A percentile compares a stretch with the other conserved stretches of the same genome.
phyloP scores from a whole-genome alignment of 2,888 invertebrate species.

The Acronicta leporina region DNA sequence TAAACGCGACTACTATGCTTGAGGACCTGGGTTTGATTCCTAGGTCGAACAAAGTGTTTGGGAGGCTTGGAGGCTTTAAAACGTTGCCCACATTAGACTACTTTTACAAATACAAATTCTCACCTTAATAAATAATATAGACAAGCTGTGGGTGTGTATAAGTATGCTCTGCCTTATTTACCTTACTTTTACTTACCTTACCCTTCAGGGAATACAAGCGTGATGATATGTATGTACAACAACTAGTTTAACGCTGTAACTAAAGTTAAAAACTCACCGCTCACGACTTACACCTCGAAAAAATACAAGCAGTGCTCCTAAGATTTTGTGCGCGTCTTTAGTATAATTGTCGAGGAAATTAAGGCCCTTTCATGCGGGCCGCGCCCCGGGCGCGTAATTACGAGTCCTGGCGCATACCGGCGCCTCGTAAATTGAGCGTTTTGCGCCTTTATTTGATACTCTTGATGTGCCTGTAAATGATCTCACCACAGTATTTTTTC shows the following conservation, averaged over 20 bases:
- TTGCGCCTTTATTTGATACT: slow-evolving; percentile 46
- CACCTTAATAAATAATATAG: too few species aligned
- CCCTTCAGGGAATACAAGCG: too few species aligned
- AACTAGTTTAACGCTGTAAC: not conserved
- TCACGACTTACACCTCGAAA: slow-evolving; percentile 30
- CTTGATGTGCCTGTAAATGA: slow-evolving; percentile 35
- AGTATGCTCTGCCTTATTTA: too few species aligned
- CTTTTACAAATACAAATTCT: too few species aligned
- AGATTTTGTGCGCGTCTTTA: slow-evolving; percentile 58
- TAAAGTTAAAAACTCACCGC: slow-evolving; percentile 3
- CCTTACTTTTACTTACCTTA: too few species aligned
- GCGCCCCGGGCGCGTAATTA: slow-evolving; percentile 53
- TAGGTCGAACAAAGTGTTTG: too few species aligned
- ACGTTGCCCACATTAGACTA: too few species aligned
- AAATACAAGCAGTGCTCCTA: slow-evolving; percentile 54
- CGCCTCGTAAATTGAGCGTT: slow-evolving; percentile 40
- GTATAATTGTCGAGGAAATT: slow-evolving; percentile 66
- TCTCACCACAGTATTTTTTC: slow-evolving; percentile 23
- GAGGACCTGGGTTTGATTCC: too few species aligned
- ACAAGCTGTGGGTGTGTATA: too few species aligned
- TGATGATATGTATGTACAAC: too few species aligned
- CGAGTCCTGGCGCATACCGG: slow-evolving; percentile 25
- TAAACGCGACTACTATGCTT: too few species aligned
- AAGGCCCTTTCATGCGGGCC: slow-evolving; percentile 60
- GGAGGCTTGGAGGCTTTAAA: too few species aligned